Evolutionary conservation across 2,797 vertebrate genomes (phyloP).

Genomic region (Dallia pectoralis): DNA sequence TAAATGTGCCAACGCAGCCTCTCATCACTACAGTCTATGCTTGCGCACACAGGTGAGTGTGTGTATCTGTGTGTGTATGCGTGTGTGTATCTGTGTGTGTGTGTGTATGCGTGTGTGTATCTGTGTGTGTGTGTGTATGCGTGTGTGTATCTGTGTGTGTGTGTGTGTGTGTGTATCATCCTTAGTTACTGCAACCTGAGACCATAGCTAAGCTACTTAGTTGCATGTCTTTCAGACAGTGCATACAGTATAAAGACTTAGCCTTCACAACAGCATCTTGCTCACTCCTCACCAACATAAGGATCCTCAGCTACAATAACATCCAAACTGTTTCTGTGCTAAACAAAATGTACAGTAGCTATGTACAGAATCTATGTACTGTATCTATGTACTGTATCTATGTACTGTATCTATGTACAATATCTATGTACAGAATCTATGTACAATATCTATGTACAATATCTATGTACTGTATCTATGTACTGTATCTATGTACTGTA

Average conservation of each 20-base stretch:
- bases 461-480: too few species aligned
- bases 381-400: too few species aligned
- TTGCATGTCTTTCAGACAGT: neutral
- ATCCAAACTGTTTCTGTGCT: neutral
- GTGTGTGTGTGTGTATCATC: slow-evolving; percentile 12
- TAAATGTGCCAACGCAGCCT: slow-evolving; percentile 44
- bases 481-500: too few species aligned
- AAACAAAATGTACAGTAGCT: neutral
- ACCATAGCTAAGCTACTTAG: slow-evolving; percentile 11
- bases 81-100: slow-evolving; percentile 12
- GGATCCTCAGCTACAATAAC: neutral
- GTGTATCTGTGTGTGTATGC: slow-evolving; percentile 8
- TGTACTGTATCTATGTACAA: too few species aligned
- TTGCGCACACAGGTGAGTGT: slow-evolving; percentile 30
- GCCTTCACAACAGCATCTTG: too few species aligned
- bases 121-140: slow-evolving; percentile 11
- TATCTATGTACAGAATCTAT: too few species aligned
- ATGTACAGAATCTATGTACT: too few species aligned
- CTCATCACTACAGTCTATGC: slow-evolving; percentile 41
- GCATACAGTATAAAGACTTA: neutral
- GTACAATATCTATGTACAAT: too few species aligned
- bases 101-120: slow-evolving; percentile 8
- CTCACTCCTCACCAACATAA: neutral
- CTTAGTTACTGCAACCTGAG: slow-evolving; percentile 16
- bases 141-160: slow-evolving; percentile 1